A percentile compares a stretch with the other conserved stretches of the same genome.
These are phyloP conservation scores for Spea bombifrons DNA, from an alignment of 2,113 vertebrate genomes.

Conservation along the genomic window DNA sequence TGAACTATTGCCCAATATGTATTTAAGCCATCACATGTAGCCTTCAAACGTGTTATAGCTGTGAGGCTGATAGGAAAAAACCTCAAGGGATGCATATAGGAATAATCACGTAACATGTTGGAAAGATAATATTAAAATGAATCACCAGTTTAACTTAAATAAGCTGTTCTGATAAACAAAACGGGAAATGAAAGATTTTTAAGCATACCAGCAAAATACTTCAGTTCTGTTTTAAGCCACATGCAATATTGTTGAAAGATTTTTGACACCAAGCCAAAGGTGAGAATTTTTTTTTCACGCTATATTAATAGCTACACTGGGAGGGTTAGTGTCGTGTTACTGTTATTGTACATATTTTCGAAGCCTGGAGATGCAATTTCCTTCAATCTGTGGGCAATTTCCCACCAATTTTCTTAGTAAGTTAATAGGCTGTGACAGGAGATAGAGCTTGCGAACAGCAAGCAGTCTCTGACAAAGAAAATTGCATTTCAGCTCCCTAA, in stretches of 20 bases:
- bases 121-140: not conserved
- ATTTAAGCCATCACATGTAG: too few species aligned
- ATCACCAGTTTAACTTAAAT: not conserved
- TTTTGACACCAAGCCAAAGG: constrained; percentile 71
- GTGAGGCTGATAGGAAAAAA: too few species aligned
- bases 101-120: not conserved
- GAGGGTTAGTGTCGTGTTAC: constrained; percentile 74
- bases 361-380: constrained; percentile 78
- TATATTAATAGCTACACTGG: constrained; percentile 77
- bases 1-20: too few species aligned
- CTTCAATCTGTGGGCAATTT: constrained; percentile 82
- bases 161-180: not conserved
- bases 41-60: too few species aligned
- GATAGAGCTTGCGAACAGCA: constrained; percentile 75
- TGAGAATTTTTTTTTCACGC: constrained; percentile 60
- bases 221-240: constrained; percentile 53
- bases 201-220: constrained; percentile 13
- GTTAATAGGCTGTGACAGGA: constrained; percentile 82
- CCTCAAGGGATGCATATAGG: too few species aligned
- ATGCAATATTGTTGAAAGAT: constrained; percentile 69
- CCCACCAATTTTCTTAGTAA: constrained; percentile 79
- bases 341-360: constrained; percentile 75
- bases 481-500: constrained; percentile 77
- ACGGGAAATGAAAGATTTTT: not conserved
- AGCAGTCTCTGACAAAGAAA: constrained; percentile 74